Conservation (phyloP, 2,888 invertebrate genomes). For the Aphidoletes aphidimyza region DNA sequence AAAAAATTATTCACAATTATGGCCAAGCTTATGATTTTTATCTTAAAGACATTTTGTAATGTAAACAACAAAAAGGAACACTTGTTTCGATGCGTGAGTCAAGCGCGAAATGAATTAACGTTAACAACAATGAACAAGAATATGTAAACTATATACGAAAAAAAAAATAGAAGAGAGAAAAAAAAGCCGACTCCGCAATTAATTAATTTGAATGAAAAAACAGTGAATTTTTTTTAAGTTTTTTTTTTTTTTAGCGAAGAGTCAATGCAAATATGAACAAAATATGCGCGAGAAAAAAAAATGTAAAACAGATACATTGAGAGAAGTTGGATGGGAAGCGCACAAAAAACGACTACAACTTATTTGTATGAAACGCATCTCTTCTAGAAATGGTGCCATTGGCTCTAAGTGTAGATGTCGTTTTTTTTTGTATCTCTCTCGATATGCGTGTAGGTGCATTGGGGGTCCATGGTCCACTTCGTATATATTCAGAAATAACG, state of each 20-base stretch:
- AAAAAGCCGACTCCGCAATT: background rate
- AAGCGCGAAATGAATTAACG: background rate
- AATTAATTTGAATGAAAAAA: conserved; percentile 28
- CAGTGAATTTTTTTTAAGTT: conserved; percentile 30
- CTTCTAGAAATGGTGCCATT: conserved; percentile 33
- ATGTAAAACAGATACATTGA: background rate
- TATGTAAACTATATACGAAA: background rate
- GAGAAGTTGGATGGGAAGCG: background rate
- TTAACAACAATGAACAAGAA: background rate
- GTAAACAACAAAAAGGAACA: background rate
- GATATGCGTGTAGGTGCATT: background rate
- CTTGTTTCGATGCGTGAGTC: conserved; percentile 12
- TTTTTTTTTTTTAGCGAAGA: too few species aligned
- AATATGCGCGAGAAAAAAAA: conserved; percentile 2
- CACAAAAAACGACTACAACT: background rate
- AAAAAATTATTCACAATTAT: background rate
- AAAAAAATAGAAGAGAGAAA: background rate
- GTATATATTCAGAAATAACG: too few species aligned
- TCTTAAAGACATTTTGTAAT: background rate
- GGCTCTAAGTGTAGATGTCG: background rate
- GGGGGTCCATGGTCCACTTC: background rate
- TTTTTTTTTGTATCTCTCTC: background rate
- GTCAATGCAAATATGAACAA: conserved; percentile 1
- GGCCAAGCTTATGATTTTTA: background rate
- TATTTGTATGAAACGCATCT: conserved; percentile 33